Evolutionary conservation across 2,797 vertebrate species (phyloP).

Genomic region (Arrhamphus sclerolepis): DNA sequence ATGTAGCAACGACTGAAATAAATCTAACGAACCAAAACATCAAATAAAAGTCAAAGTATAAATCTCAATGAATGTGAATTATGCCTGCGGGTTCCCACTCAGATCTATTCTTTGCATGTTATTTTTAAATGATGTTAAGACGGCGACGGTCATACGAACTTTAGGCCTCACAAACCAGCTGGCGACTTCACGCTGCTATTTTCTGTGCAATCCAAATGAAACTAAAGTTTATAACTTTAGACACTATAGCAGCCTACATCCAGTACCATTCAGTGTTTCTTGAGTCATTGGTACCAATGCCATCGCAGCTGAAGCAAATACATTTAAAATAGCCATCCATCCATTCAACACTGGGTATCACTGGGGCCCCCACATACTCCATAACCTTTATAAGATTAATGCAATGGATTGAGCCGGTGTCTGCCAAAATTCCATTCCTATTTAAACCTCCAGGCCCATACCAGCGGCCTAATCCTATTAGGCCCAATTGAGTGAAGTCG

Average conservation of each 20-base stretch:
- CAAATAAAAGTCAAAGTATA: no score
- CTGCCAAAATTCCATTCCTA: constrained; percentile 87
- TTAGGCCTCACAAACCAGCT: no score
- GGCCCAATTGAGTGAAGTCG: constrained; percentile 92
- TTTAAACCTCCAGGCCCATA: constrained; percentile 90
- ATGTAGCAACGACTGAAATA: no score
- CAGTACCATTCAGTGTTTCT: neutral
- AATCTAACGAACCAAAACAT: no score
- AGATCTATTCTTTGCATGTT: no score
- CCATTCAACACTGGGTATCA: constrained; percentile 50
- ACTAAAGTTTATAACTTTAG: neutral
- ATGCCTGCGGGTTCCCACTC: no score
- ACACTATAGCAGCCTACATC: neutral
- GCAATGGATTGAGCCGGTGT: constrained; percentile 85
- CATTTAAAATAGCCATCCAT: constrained; percentile 41
- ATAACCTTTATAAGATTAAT: constrained; percentile 87
- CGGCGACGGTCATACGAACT: no score
- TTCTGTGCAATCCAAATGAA: no score
- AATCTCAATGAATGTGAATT: no score
- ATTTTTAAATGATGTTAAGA: no score
- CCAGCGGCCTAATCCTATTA: constrained; percentile 94
- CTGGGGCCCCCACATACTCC: constrained; percentile 74
- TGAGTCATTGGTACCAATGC: constrained; percentile 21
- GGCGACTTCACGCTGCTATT: no score
- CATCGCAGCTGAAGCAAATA: constrained; percentile 27